Evolutionary conservation across 2,888 invertebrate genomes (phyloP), one percentile per base, ranked within the genome.

Genomic region (Argyresthia goedartella): DNA sequence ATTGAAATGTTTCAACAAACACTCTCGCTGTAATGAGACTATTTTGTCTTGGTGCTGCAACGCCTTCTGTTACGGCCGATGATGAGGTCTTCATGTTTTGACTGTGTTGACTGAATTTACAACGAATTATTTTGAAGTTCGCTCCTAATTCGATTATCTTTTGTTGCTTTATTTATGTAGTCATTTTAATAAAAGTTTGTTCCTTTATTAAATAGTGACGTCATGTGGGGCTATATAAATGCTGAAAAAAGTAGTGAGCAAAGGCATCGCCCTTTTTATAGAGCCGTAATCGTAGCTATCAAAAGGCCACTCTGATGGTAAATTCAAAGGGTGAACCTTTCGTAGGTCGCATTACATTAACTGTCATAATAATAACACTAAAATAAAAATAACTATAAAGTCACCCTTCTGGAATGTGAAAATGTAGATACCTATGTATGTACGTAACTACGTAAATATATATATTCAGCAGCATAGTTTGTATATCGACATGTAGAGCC

Each of bases 1-100:
- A 77, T 76, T 78, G 75, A 72, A 78, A 80, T 72, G 76, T 73
- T 74, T 73, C 63, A 55, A 70, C 76, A 80, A 79, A 78, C 72
- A 78, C 72, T 74, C 70, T 64, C 63, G 62, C 55, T 60, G 66
- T 74, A 79, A 77, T 76, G 73, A 76, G 71, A 71, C 64, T 61
- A 66, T 69, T 66, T 61, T 57, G 62, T 60, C 56, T 62, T 60
- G 65, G 42, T 50, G 25, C 44, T 34, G 52, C 51, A 39, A 33
- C 48, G 48, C 36, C 35, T 25, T 41, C 39, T n/a, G 13, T 15
- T 44, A 41, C 39, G 15, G 15, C 8, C 4, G 14, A 4, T 44
- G 44, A 44, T 44, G n/a, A 44, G 14, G 14, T 44, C 44, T 44
- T 14, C 14, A 14, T 14, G 44, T 14, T 44, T 44, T 9, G 14